Conservation (phyloP, 2,113 vertebrate genomes). For the Sorex fumeus region DNA sequence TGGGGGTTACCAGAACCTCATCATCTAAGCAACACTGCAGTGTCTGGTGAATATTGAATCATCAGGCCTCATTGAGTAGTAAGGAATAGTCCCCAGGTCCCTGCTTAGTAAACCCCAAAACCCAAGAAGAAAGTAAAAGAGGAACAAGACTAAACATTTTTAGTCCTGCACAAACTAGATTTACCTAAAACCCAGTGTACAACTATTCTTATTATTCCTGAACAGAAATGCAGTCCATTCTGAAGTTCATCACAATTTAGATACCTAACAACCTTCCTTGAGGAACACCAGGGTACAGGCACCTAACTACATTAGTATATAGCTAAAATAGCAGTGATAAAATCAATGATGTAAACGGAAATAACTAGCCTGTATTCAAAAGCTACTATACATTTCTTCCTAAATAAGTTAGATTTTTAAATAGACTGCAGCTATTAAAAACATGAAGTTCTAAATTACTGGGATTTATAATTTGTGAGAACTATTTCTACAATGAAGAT, state of each 20-base stretch:
- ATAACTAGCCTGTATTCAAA: background rate
- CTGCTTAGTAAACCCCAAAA: too few species aligned
- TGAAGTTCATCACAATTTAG: background rate
- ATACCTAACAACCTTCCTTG: background rate
- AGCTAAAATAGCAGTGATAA: background rate
- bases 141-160: constrained; percentile 10
- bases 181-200: background rate
- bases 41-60: too few species aligned
- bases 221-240: constrained; percentile 14
- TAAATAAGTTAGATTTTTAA: constrained; percentile 35
- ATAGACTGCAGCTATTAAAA: background rate
- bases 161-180: constrained; percentile 6
- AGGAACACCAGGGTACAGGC: background rate
- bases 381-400: background rate
- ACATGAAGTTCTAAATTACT: constrained; percentile 13
- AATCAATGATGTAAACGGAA: background rate
- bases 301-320: background rate
- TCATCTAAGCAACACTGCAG: too few species aligned
- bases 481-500: constrained; percentile 55
- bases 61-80: too few species aligned
- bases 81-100: too few species aligned
- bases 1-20: too few species aligned
- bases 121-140: background rate
- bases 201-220: background rate
- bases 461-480: background rate